phyloP scores from a whole-genome alignment of 2,113 vertebrate species.

The Jaculus jaculus region DNA sequence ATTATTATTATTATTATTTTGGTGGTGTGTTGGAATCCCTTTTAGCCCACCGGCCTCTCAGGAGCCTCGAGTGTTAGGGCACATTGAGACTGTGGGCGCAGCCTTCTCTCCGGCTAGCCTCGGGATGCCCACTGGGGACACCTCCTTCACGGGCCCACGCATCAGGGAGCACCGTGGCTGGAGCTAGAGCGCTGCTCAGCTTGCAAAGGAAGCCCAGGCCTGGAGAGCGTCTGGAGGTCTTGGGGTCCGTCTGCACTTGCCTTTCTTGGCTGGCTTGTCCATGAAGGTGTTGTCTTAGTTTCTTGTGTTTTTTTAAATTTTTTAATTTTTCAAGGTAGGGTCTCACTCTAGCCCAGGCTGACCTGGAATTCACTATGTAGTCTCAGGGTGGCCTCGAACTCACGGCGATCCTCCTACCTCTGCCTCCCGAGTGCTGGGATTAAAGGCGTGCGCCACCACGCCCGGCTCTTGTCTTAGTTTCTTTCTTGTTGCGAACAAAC shows the following conservation, averaged over 20 bases:
- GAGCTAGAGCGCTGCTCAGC: background rate
- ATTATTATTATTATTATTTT: background rate
- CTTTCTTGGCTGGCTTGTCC: background rate
- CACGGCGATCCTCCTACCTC: too few relatives aligned
- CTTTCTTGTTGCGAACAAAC: too few relatives aligned
- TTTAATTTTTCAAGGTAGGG: too few relatives aligned
- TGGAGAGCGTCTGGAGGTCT: background rate
- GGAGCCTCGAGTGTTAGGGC: background rate
- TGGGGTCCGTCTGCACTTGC: background rate
- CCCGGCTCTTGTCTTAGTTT: too few relatives aligned
- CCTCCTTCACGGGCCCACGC: rapidly evolving
- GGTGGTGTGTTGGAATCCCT: background rate
- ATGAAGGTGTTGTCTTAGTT: background rate
- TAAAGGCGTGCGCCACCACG: too few relatives aligned
- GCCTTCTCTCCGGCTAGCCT: background rate
- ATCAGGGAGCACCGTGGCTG: background rate
- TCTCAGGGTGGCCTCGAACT: too few relatives aligned
- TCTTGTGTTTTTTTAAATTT: too few relatives aligned
- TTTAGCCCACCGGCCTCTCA: background rate
- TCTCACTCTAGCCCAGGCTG: too few relatives aligned
- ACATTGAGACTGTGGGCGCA: background rate
- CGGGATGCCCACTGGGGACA: background rate
- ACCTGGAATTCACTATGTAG: too few relatives aligned
- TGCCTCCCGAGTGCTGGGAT: too few relatives aligned
- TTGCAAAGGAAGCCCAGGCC: background rate